A percentile compares a stretch with the other conserved stretches of the same genome.
Conservation (phyloP, 2,888 invertebrate genomes). For the Tetragnatha montana region DNA sequence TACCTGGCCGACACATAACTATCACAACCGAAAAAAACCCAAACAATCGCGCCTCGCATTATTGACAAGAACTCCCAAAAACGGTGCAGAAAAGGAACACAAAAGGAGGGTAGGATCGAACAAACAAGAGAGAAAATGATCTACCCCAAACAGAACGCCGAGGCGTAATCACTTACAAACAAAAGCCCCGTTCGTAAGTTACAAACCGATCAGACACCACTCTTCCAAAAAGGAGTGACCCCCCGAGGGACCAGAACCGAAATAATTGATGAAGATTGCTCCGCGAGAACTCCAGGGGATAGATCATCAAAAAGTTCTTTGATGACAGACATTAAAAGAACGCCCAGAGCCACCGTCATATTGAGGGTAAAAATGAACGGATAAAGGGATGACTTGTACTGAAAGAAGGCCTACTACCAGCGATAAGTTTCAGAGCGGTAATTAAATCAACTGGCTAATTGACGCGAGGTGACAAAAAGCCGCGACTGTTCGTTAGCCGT, state of each 20-base stretch:
- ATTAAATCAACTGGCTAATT: neutral
- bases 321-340: constrained; percentile 69
- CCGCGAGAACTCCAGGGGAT: constrained; percentile 41
- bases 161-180: constrained; percentile 35
- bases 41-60: neutral
- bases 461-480: neutral
- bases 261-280: constrained; percentile 69
- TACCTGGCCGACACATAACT: no score
- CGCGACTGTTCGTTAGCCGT: no score
- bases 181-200: constrained; percentile 32
- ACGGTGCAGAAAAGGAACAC: neutral
- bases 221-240: constrained; percentile 47
- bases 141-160: no score
- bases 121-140: neutral
- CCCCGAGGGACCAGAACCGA: constrained; percentile 20
- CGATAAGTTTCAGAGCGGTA: neutral
- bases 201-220: constrained; percentile 39
- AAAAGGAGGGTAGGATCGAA: neutral
- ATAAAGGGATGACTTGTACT: neutral
- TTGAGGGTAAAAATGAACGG: constrained; percentile 28
- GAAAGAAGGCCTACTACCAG: neutral
- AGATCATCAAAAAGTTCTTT: constrained; percentile 61
- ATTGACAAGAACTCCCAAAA: neutral
- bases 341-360: constrained; percentile 38
- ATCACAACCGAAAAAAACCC: no score